A percentile compares a stretch with the other conserved stretches of the same genome.
Conservation (phyloP, 53 echinoderm and acorn worm species). For the Mesocentrotus franciscanus region DNA sequence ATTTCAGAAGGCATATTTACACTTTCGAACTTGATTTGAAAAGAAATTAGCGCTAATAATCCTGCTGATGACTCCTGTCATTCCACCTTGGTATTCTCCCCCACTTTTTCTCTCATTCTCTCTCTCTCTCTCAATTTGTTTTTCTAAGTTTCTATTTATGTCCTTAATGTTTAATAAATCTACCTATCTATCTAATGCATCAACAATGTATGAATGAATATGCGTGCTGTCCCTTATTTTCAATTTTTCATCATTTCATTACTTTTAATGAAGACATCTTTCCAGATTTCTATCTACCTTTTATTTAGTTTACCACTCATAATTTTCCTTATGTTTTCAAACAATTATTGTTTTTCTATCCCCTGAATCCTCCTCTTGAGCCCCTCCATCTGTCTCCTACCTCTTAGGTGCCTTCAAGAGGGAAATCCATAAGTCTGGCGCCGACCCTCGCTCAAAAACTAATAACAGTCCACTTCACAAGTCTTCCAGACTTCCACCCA, state of each 20-base stretch:
- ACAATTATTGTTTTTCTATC: background rate
- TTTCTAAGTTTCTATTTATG: background rate
- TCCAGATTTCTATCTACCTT: background rate
- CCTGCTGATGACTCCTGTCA: no score
- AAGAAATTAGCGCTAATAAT: no score
- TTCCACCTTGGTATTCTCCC: no score
- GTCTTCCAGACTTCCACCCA: background rate
- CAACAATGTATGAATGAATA: no score
- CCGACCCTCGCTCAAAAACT: conserved; percentile 29
- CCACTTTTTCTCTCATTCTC: background rate
- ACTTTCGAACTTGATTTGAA: no score
- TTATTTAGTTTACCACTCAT: background rate
- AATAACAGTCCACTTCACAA: conserved; percentile 52
- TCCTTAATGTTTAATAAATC: no score
- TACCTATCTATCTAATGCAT: no score
- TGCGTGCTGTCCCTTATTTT: background rate
- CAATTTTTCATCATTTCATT: background rate
- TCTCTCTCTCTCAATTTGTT: background rate
- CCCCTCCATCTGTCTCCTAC: background rate
- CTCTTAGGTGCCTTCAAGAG: conserved; percentile 33
- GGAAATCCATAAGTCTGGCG: conserved; percentile 58
- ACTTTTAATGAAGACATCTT: background rate
- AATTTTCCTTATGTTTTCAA: background rate
- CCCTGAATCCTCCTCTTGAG: background rate
- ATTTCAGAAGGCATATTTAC: no score